phyloP scores from a whole-genome alignment of 2,797 vertebrate genomes.

The Cetoscarus ocellatus region DNA sequence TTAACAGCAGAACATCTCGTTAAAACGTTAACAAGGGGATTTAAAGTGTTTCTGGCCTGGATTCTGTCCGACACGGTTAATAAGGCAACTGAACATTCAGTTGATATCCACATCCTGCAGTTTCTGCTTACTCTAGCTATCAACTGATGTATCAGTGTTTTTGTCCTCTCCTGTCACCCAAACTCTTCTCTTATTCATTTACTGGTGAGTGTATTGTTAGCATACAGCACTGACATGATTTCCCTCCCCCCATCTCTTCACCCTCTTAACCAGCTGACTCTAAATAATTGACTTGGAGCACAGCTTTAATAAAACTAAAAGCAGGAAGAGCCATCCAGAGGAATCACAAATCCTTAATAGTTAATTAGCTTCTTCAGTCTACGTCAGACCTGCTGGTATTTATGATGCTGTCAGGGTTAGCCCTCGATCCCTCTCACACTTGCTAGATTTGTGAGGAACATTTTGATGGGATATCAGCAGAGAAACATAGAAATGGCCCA shows the following conservation, averaged over 20 bases:
- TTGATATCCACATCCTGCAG: too few relatives aligned
- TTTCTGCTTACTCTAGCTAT: too few relatives aligned
- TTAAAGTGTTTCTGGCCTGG: too few relatives aligned
- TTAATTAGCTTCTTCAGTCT: conserved; percentile 70
- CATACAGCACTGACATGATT: conserved; percentile 29
- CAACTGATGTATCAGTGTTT: conserved; percentile 1
- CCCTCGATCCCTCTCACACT: conserved; percentile 13
- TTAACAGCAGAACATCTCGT: too few relatives aligned
- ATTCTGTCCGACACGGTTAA: too few relatives aligned
- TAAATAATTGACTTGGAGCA: conserved; percentile 66
- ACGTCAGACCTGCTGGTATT: conserved; percentile 63
- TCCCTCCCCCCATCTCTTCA: conserved; percentile 17
- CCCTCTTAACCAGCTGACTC: conserved; percentile 65
- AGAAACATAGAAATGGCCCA: conserved; percentile 5
- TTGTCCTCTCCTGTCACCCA: conserved; percentile 43
- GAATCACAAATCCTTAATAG: conserved; percentile 78
- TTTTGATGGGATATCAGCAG: conserved; percentile 30
- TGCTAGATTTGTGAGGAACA: conserved; percentile 28
- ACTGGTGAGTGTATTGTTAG: conserved; percentile 23
- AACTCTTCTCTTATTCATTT: neutral
- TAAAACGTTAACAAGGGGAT: too few relatives aligned
- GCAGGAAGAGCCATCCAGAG: conserved; percentile 66
- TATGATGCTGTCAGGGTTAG: conserved; percentile 58
- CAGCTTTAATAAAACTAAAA: conserved; percentile 77
- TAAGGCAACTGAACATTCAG: too few relatives aligned